These are phyloP conservation scores for Micromys minutus DNA, from an alignment of 2,113 vertebrate species.

Conservation along the genomic window DNA sequence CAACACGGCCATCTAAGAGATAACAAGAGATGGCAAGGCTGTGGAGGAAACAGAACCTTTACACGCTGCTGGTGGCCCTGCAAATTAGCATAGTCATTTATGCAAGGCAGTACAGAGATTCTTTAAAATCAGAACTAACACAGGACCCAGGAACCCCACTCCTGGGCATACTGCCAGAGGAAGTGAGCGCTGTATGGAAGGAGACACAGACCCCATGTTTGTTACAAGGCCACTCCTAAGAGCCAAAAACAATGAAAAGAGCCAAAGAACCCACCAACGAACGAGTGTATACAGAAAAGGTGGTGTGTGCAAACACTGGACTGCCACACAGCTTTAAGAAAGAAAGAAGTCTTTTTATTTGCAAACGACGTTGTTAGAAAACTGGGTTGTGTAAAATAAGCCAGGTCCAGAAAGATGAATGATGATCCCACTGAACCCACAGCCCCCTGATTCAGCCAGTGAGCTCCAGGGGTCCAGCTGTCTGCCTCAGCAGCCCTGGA, in stretches of 20 bases:
- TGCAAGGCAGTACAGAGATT: background rate
- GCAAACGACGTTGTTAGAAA: too few relatives aligned
- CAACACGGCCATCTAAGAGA: background rate
- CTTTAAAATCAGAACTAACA: background rate
- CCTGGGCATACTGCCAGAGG: background rate
- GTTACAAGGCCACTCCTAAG: background rate
- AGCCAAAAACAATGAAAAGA: background rate
- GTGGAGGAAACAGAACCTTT: background rate
- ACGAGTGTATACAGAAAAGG: background rate
- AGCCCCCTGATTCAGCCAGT: background rate
- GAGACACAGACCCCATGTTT: background rate
- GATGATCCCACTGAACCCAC: background rate
- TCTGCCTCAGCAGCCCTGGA: background rate
- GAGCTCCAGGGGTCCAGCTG: background rate
- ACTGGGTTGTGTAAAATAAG: background rate
- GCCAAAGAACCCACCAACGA: too few relatives aligned
- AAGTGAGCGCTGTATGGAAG: background rate
- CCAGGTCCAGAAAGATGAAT: background rate
- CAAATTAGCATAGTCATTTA: background rate
- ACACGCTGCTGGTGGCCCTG: background rate
- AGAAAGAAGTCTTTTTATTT: background rate
- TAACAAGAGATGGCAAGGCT: background rate
- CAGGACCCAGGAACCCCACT: background rate
- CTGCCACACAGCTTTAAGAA: too few relatives aligned
- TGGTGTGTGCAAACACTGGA: rapidly evolving